These are phyloP conservation scores for Hemibagrus guttatus DNA, from an alignment of 2,797 vertebrate genomes.

Conservation along the genomic window DNA sequence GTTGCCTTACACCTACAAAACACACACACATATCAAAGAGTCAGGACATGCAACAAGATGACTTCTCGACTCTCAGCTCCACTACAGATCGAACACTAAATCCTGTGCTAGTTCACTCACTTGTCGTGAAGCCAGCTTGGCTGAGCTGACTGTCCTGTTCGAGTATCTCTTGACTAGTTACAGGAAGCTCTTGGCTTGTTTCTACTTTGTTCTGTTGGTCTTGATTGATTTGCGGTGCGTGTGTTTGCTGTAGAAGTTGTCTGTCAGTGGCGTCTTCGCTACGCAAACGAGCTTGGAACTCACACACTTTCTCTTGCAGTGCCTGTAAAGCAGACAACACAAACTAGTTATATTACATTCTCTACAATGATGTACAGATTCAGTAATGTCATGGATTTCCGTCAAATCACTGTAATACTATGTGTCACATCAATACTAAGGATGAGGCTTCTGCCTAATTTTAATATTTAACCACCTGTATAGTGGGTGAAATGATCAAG, in stretches of 20 bases:
- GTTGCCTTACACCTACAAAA: slow-evolving; percentile 62
- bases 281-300: slow-evolving; percentile 73
- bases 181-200: slow-evolving; percentile 7
- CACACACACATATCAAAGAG: background rate
- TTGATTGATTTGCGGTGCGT: background rate
- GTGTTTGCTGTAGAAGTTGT: slow-evolving; percentile 62
- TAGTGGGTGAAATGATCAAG: background rate
- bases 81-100: background rate
- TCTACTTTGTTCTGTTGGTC: slow-evolving; percentile 32
- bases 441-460: background rate
- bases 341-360: slow-evolving; percentile 49
- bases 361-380: background rate
- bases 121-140: slow-evolving; percentile 41
- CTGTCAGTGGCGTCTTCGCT: slow-evolving; percentile 69
- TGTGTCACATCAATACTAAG: background rate
- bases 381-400: background rate
- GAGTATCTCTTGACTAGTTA: slow-evolving; percentile 33
- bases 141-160: slow-evolving; percentile 51
- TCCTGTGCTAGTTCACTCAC: slow-evolving; percentile 55
- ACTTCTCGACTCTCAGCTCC: background rate
- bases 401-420: background rate
- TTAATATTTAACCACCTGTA: background rate
- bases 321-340: slow-evolving; percentile 55
- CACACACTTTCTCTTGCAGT: slow-evolving; percentile 67
- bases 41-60: background rate